Evolutionary conservation across 2,888 invertebrate genomes (phyloP).

Genomic region (Aplocera efformata): DNA sequence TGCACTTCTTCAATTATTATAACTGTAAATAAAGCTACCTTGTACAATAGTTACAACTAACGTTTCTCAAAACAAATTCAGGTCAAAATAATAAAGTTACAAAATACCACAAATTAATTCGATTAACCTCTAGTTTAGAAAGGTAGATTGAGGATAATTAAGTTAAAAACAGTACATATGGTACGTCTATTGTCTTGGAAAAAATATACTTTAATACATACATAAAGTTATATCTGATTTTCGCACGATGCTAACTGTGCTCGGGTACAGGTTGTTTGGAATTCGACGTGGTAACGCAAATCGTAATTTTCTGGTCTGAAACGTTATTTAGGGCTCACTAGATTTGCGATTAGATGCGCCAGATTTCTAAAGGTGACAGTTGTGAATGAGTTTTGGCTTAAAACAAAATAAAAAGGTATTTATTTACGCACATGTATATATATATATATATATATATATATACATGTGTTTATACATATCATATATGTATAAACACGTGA

Average conservation of each 20-base stretch:
- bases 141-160: conserved; percentile 60
- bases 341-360: too few species aligned
- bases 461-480: too few species aligned
- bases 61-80: conserved; percentile 15
- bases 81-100: conserved; percentile 29
- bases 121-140: conserved; percentile 62
- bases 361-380: too few species aligned
- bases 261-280: conserved; percentile 52
- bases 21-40: too few species aligned
- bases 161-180: conserved; percentile 60
- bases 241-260: conserved; percentile 73
- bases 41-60: not conserved
- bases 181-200: conserved; percentile 60
- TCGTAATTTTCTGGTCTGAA: not conserved
- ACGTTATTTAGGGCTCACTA: too few species aligned
- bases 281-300: conserved; percentile 12
- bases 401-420: too few species aligned
- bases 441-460: too few species aligned
- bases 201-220: conserved; percentile 72
- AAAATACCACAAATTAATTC: conserved; percentile 36
- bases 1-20: too few species aligned
- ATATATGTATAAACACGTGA: too few species aligned
- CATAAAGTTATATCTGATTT: conserved; percentile 75
- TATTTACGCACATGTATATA: too few species aligned
- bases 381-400: too few species aligned